Conservation (phyloP, 2,797 vertebrate species). For the Anas flavirostris region DNA sequence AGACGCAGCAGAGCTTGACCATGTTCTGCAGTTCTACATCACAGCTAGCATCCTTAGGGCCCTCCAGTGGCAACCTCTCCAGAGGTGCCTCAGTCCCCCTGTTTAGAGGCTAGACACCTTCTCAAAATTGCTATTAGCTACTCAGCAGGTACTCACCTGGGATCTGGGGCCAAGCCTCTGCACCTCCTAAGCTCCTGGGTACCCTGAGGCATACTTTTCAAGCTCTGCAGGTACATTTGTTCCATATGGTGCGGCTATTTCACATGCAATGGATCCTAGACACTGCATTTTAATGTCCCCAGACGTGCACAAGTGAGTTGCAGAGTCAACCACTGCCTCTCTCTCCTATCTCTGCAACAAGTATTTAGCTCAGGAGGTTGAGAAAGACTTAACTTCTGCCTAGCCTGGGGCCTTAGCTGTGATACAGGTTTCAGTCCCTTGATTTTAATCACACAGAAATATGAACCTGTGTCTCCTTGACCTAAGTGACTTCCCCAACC, state of each 20-base stretch:
- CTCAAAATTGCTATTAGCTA: background rate
- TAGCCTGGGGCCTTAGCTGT: background rate
- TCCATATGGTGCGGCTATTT: background rate
- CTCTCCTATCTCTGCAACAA: background rate
- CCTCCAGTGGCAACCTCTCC: background rate
- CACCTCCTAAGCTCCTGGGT: background rate
- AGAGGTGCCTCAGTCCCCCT: background rate
- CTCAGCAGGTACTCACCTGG: background rate
- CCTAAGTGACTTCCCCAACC: background rate
- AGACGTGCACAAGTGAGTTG: background rate
- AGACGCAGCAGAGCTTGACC: background rate
- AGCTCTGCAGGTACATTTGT: background rate
- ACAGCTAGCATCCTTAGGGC: background rate
- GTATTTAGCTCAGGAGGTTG: background rate
- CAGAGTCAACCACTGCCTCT: background rate
- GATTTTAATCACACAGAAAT: background rate
- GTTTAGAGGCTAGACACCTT: background rate
- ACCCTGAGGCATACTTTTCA: background rate
- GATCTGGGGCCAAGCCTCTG: background rate
- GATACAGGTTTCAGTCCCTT: background rate
- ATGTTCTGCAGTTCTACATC: background rate
- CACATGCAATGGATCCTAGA: background rate
- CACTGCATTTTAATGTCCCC: rapidly evolving
- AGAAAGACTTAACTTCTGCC: background rate
- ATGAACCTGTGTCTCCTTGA: background rate